Base-by-base conservation (phyloP, 2,888 invertebrate genomes). In the Nowickia ferox region DNA sequence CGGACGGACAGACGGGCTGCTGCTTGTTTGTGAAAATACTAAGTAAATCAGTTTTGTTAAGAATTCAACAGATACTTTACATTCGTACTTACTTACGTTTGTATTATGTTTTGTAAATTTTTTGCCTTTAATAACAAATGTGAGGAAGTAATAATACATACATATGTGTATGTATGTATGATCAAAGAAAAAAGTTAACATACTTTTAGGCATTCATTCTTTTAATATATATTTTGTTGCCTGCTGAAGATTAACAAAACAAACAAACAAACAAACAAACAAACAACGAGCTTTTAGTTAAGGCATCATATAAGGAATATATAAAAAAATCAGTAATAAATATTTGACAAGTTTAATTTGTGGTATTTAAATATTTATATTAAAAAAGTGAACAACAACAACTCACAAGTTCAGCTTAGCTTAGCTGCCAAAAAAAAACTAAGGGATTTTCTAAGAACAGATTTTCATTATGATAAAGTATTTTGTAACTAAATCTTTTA, bases 21-120 rank as follows among this genome's bases (percentile, higher is more conserved):
- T 53, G 63, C 10, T 55, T 72, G 63, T 57, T 40, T 51, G 69
- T 15, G 30, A 63, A 71, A 66, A 57, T 22, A 42, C 65, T 51
- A 17, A 46, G 59, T 57, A 75, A 42, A 74, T 76, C 53, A 63
- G 44, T 69, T 69, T 55, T 55, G 69, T 85, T 79, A 55, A 48
- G 44, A 82, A 85, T 78, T 82, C 85, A 85, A 85, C 85, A 85
- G 81, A 78, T 85, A 85, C 69, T 75, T 51, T 53, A 42, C 19
- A 53, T 51, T 42, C 40, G 46, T 75, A 79, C 40, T 44, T 68
- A 78, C 65, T 57, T 69, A 61, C 44, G 19, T 48, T 72, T 83
- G 40, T 82, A 68, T 53, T 69, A 42, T 38, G 55, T 40, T 55
- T 65, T 19, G 30, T 55, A 71, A 63, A 46, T 46, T 48, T 79